phyloP scores from a whole-genome alignment of 1,140 invertebrate genomes.

The Neodiprion virginianus region DNA sequence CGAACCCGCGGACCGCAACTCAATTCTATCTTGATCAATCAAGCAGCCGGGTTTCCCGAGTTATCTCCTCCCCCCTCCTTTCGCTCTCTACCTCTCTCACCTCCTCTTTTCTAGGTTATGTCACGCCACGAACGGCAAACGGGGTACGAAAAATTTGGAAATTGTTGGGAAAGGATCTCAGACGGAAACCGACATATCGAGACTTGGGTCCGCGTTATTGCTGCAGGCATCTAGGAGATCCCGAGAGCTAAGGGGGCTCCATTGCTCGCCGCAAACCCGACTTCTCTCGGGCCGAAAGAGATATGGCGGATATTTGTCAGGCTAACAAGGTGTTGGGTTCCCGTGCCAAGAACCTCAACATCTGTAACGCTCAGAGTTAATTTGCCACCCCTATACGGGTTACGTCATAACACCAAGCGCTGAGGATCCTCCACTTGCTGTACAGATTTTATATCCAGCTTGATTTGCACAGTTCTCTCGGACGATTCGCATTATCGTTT shows the following conservation, averaged over 20 bases:
- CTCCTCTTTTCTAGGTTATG: no score
- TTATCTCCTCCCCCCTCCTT: neutral
- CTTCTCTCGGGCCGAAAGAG: constrained; percentile 21
- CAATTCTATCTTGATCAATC: constrained; percentile 22
- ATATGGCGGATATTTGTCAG: constrained; percentile 52
- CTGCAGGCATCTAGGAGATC: neutral
- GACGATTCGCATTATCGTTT: no score
- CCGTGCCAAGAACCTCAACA: constrained; percentile 49
- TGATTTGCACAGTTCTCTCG: no score
- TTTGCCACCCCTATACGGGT: constrained; percentile 26
- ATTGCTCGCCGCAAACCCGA: no score
- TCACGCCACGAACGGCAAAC: no score
- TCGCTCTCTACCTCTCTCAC: neutral
- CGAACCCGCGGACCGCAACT: constrained; percentile 18
- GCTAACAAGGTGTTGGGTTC: constrained; percentile 58
- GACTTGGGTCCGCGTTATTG: constrained; percentile 34
- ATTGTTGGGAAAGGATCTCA: no score
- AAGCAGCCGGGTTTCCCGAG: neutral
- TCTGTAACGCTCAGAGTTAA: constrained; percentile 57
- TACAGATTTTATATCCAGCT: no score
- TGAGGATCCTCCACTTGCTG: no score
- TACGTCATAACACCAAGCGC: no score
- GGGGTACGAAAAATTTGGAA: no score
- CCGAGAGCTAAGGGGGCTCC: neutral
- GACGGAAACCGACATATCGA: constrained; percentile 1